A percentile compares a stretch with the other conserved stretches of the same genome.
phyloP scores from a whole-genome alignment of 1,140 invertebrate species.

The Armadillidium nasatum region DNA sequence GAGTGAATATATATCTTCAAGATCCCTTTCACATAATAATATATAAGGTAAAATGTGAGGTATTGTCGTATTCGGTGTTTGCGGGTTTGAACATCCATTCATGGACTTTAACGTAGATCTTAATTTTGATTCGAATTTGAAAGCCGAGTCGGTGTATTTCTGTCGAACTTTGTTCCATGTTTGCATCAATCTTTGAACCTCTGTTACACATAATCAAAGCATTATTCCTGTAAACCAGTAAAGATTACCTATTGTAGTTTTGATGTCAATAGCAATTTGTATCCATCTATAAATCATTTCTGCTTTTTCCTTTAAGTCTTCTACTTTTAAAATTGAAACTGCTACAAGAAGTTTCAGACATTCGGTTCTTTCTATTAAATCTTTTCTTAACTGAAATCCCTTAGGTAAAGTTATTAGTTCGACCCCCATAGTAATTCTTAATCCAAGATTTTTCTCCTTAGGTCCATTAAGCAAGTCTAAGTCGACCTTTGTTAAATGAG shows the following conservation, averaged over 20 bases:
- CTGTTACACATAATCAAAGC: constrained; percentile 59
- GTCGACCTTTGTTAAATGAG: constrained; percentile 79
- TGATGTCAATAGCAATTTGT: constrained; percentile 81
- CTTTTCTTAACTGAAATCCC: constrained; percentile 70
- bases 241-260: constrained; percentile 82
- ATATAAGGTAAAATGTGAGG: constrained; percentile 60
- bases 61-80: constrained; percentile 75
- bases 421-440: constrained; percentile 63
- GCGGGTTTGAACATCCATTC: constrained; percentile 81
- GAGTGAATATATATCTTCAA: constrained; percentile 47
- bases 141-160: constrained; percentile 79
- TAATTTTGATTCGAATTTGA: constrained; percentile 85
- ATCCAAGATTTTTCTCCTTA: constrained; percentile 51
- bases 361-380: constrained; percentile 80
- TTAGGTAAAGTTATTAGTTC: constrained; percentile 78
- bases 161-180: constrained; percentile 82
- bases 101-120: constrained; percentile 74
- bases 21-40: constrained; percentile 58
- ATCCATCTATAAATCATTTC: constrained; percentile 88
- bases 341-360: constrained; percentile 81
- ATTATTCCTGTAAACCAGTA: constrained; percentile 86
- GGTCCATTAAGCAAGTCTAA: constrained; percentile 63
- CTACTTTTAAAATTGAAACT: constrained; percentile 76
- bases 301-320: constrained; percentile 67
- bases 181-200: constrained; percentile 67